Evolutionary conservation across 2,888 invertebrate species (phyloP), one percentile per base, ranked within the genome.

Genomic region (Mesodorylaimus sp.): DNA sequence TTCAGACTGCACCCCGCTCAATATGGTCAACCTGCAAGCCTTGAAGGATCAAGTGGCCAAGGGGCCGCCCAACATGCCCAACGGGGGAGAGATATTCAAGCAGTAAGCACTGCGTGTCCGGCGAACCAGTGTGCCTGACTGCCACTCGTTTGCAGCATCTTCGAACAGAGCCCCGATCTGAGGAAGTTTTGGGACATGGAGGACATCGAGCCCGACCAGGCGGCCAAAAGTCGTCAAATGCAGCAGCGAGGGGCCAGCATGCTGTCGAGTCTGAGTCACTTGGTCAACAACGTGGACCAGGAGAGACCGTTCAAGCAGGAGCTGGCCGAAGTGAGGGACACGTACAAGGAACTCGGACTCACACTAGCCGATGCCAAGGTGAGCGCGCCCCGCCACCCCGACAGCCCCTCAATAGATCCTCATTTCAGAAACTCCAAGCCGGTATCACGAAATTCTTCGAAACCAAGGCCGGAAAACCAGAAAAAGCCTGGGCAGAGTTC

Each of bases 131-230:
- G 16, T 10, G 10, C n/a, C n/a, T n/a, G 10, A 13, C 16, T 16
- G 32, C 10, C 21, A n/a, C n/a, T n/a, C n/a, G n/a, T n/a, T 43
- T 43, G 5, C 44, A 43, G 44, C 44, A 43, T 43, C 10, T 43
- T 43, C 44, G 27, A 5, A n/a, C 26, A 10, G 24, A 25, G 27
- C 19, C 26, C 25, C 5, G 44, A 43, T 26, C 19, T 43, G 44
- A 24, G 44, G 7, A 43, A 43, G 13, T 43, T 43, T 26, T 43
- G 27, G 13, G 44, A 26, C 27, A 27, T 43, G 26, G 44, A 43
- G 21, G 44, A 43, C 13, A 43, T 43, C 27, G 44, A 43, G 10
- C 26, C 27, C 13, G 44, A 43, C 27, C 10, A 43, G 13, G 27
- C 27, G 10, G 5, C 24, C 10, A 43, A 26, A 26, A 43, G 44